Evolutionary conservation across 1,140 invertebrate genomes (phyloP), one percentile per base, ranked within the genome.

Genomic region (Neotoxoptera formosana): DNA sequence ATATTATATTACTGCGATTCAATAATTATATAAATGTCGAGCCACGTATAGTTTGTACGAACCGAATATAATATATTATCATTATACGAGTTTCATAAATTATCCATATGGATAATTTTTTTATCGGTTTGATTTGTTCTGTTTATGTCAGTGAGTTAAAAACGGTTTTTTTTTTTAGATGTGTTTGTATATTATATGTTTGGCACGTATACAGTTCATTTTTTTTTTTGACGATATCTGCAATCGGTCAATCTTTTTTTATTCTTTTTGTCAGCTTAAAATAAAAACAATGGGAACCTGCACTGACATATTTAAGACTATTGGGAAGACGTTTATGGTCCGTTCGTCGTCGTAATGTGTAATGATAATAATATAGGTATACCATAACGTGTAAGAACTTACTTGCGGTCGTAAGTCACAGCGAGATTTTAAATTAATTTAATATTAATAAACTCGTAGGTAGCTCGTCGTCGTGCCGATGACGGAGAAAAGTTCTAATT

Each of bases 401-500:
- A 11, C 60, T n/a, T n/a, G 60, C 25, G 25, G 30, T 0, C n/a
- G 14, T 6, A n/a, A n/a, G 60, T 67, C 25, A 67, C 60, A 67
- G 11, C 8, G 25, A 7, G 23, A 60, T 23, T 7, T 25, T 60
- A 60, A 23, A 60, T 25, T 25, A 60, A 60, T 60, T 11, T 51
- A 17, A 51, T 51, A 51, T 51, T 9, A 47, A 47, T 48, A 53
- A 67, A 67, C 30, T 25, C 25, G 8, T 30, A 60, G n/a, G 3
- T 30, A 6, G 1, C 6, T 76, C 30, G 14, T 76, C 30, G 14
- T 17, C 14, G n/a, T 7, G 60, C 60, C 14, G 60, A n/a, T n/a
- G 60, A 76, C n/a, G 60, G 60, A 76, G 60, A 76, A n/a, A 76
- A 76, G 60, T 76, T 76, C n/a, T 76, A 76, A 76, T 76, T 76